These are phyloP conservation scores for Nibea coibor DNA, from an alignment of 2,113 vertebrate genomes.

Conservation along the genomic window DNA sequence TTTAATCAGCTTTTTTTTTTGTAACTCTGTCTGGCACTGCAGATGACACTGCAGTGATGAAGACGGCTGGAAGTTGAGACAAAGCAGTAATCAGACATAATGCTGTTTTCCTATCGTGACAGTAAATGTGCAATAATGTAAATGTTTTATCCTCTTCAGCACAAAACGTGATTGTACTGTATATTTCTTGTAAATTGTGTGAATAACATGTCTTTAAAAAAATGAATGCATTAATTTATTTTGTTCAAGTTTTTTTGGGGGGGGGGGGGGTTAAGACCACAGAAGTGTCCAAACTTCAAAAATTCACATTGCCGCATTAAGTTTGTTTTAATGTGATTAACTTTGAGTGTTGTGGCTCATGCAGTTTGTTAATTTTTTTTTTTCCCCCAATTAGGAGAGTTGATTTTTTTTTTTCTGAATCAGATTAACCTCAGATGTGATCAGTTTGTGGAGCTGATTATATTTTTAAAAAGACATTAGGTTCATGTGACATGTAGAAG, in stretches of 20 bases:
- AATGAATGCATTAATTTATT: constrained; percentile 45
- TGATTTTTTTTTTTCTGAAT: background rate
- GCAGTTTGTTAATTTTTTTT: constrained; percentile 28
- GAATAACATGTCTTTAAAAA: constrained; percentile 23
- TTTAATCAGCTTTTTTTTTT: constrained; percentile 8
- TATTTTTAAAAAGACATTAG: background rate
- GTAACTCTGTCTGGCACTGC: background rate
- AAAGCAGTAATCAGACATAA: background rate
- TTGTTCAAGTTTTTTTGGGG: background rate
- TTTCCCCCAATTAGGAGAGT: background rate
- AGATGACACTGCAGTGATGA: background rate
- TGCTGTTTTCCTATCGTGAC: constrained; percentile 25
- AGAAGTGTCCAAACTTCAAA: constrained; percentile 4
- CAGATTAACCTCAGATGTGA: background rate
- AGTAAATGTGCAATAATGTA: constrained; percentile 64
- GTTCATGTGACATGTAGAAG: background rate
- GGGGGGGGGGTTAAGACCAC: background rate
- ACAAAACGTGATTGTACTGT: constrained; percentile 58
- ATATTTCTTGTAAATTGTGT: constrained; percentile 42
- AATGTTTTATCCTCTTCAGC: constrained; percentile 41
- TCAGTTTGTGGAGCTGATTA: constrained; percentile 10
- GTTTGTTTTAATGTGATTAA: background rate
- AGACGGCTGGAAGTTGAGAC: background rate
- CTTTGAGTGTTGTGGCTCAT: background rate
- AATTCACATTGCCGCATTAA: background rate